Percentiles rank a stretch among this genome's conserved stretches.
Conservation (phyloP, 2,888 invertebrate genomes). For the Ormia ochracea region DNA sequence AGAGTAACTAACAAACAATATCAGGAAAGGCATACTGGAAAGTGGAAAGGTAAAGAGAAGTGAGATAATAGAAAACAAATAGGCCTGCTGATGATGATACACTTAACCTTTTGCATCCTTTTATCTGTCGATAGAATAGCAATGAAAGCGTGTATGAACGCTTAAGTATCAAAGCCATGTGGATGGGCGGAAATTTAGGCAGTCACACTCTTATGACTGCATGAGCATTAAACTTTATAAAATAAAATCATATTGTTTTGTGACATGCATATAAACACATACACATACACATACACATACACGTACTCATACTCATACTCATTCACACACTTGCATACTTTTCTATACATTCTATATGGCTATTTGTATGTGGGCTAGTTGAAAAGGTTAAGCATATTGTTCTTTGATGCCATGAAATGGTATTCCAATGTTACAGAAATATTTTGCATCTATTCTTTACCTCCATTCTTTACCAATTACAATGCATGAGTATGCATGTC, state of each 20-base stretch:
- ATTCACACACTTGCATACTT: too few species aligned
- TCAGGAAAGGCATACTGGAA: neutral
- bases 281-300: neutral
- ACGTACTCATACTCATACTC: too few species aligned
- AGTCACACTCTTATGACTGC: neutral
- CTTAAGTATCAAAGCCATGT: constrained; percentile 22
- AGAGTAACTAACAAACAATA: neutral
- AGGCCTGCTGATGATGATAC: constrained; percentile 41
- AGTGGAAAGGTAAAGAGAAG: constrained; percentile 8
- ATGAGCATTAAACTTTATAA: neutral
- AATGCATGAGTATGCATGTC: neutral
- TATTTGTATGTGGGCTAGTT: neutral
- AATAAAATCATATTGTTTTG: constrained; percentile 21
- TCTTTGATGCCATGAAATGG: constrained; percentile 32
- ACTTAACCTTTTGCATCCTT: constrained; percentile 48
- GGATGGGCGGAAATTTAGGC: neutral
- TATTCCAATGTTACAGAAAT: constrained; percentile 26
- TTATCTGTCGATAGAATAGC: constrained; percentile 35
- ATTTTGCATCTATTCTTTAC: neutral
- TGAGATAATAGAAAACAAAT: constrained; percentile 4
- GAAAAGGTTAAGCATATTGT: constrained; percentile 43
- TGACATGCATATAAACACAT: neutral
- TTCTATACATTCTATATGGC: too few species aligned
- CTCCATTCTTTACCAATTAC: too few species aligned
- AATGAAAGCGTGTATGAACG: constrained; percentile 18